Conservation (phyloP, 2,888 invertebrate genomes). For the Leucozona laternaria region DNA sequence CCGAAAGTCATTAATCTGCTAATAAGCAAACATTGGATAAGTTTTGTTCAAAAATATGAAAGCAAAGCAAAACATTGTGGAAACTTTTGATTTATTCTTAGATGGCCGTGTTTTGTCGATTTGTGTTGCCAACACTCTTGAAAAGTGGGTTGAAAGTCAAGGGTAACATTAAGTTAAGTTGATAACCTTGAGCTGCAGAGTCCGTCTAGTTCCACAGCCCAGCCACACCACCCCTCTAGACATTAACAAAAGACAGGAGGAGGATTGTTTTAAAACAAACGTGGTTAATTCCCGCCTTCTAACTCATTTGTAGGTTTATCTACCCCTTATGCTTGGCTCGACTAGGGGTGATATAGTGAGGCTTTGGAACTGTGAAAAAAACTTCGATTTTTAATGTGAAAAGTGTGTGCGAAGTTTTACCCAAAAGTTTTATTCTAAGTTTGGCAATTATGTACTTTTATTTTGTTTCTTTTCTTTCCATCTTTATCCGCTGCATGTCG, state of each 20-base stretch:
- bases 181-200: conserved; percentile 66
- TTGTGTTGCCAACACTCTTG: conserved; percentile 47
- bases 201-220: too few species aligned
- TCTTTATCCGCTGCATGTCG: conserved; percentile 65
- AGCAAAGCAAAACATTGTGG: conserved; percentile 55
- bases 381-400: conserved; percentile 74
- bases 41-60: conserved; percentile 68
- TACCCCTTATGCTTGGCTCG: conserved; percentile 12
- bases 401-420: conserved; percentile 74
- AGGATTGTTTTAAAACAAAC: conserved; percentile 69
- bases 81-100: conserved; percentile 75
- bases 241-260: conserved; percentile 31
- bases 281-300: conserved; percentile 60
- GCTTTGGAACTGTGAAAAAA: conserved; percentile 40
- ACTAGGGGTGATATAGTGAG: conserved; percentile 39
- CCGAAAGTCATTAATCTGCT: conserved; percentile 75
- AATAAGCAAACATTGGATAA: conserved; percentile 74
- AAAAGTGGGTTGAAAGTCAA: conserved; percentile 69
- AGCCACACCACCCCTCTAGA: conserved; percentile 4
- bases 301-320: conserved; percentile 51
- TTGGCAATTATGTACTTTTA: conserved; percentile 75
- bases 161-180: conserved; percentile 63
- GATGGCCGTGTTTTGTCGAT: conserved; percentile 54
- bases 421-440: conserved; percentile 76
- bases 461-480: conserved; percentile 49